Conservation (phyloP, 1,140 invertebrate species). For the Temnothorax nylanderi region DNA sequence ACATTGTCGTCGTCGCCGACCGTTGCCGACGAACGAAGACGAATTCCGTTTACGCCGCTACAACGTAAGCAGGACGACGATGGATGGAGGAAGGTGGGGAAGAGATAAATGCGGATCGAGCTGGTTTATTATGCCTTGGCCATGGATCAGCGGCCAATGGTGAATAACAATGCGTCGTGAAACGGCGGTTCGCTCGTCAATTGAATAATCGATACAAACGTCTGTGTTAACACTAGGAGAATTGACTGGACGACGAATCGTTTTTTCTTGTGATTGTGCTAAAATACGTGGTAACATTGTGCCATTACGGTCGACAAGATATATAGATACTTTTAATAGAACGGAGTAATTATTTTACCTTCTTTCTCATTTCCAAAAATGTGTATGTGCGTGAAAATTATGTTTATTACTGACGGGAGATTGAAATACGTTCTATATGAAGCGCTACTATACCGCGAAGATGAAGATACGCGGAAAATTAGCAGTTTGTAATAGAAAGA, state of each 20-base stretch:
- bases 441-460: background rate
- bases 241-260: conserved; percentile 25
- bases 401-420: background rate
- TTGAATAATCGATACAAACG: conserved; percentile 57
- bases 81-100: background rate
- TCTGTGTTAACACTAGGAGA: conserved; percentile 42
- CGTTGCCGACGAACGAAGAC: conserved; percentile 52
- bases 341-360: background rate
- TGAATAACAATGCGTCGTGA: conserved; percentile 56
- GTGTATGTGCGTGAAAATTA: background rate
- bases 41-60: conserved; percentile 53
- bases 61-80: conserved; percentile 27
- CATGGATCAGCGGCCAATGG: conserved; percentile 32
- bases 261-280: background rate
- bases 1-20: conserved; percentile 51
- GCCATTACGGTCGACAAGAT: background rate
- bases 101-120: conserved; percentile 42
- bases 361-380: background rate
- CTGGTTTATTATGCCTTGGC: conserved; percentile 47
- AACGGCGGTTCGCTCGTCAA: conserved; percentile 39
- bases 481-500: conserved; percentile 19
- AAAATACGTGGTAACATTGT: background rate
- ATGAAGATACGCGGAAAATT: conserved; percentile 28
- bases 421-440: background rate
- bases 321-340: background rate